Evolutionary conservation across 2,888 invertebrate species (phyloP), one percentile per base, ranked within the genome.

Genomic region (Steinernema hermaphroditum): DNA sequence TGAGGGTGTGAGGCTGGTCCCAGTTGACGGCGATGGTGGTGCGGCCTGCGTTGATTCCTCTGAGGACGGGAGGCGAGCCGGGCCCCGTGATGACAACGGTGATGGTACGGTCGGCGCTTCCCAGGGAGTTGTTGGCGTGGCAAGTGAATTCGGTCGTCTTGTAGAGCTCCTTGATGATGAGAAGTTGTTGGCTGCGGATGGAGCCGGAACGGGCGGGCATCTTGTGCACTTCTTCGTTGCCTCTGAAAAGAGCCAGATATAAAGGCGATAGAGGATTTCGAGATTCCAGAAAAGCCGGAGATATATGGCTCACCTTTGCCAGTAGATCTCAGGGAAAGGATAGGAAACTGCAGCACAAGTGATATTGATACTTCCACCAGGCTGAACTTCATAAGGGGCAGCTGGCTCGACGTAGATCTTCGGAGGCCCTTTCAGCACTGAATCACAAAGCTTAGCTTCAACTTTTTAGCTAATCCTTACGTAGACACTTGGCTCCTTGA

Each of bases 281-380:
- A n/a, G n/a, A n/a, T n/a, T n/a, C n/a, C n/a, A n/a, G n/a, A n/a
- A n/a, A n/a, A n/a, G n/a, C n/a, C n/a, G n/a, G n/a, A n/a, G n/a
- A n/a, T n/a, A n/a, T n/a, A n/a, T n/a, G n/a, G n/a, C 12, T 37
- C 37, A 82, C 82, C 81, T 77, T 69, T 80, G 78, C 85, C 85
- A 85, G 41, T 78, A 78, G 68, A 84, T 84, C 46, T 85, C 80
- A 1, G 85, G 86, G 71, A 85, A 85, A 8, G 85, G 85, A 74
- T 81, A 86, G 4, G 82, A 82, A 9, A 84, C 85, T 19, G 83
- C 81, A 0, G 83, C 76, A 75, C 85, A 85, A 22, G 85, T 84
- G 68, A 85, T 83, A 69, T 85, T 85, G 71, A 85, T 78, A 49
- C 80, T 83, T 34, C 85, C 85, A 46, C 85, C 85, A 1, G 85